Conservation (phyloP, 2,113 vertebrate genomes). For the Pseudonaja textilis region DNA sequence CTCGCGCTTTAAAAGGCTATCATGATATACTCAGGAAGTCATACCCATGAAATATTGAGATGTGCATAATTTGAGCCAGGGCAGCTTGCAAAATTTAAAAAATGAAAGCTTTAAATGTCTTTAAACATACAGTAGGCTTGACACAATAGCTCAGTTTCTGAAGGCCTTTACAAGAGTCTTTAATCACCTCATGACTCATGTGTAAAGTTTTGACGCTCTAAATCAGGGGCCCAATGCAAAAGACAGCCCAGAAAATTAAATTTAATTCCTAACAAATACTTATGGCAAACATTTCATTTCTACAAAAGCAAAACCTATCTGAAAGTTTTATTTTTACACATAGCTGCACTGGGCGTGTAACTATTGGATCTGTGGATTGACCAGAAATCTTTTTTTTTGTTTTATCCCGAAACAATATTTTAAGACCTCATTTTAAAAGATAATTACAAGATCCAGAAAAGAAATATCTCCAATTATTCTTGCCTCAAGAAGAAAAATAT, state of each 20-base stretch:
- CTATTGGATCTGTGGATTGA: not conserved
- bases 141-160: not conserved
- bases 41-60: not conserved
- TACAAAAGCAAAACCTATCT: not conserved
- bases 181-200: not conserved
- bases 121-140: not conserved
- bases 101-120: not conserved
- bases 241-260: conserved; percentile 3
- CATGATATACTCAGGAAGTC: not conserved
- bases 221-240: not conserved
- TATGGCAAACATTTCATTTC: not conserved
- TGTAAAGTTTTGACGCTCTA: not conserved
- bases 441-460: not conserved
- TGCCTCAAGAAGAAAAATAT: not conserved
- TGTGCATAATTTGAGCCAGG: not conserved
- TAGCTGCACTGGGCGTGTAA: not conserved
- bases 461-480: not conserved
- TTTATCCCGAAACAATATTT: not conserved
- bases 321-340: not conserved
- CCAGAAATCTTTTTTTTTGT: not conserved
- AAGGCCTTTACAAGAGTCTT: not conserved
- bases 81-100: not conserved
- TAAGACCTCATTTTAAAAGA: not conserved
- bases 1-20: not conserved
- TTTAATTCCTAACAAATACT: not conserved